Conservation (phyloP, 2,113 vertebrate species). For the Phrynocephalus versicolor region DNA sequence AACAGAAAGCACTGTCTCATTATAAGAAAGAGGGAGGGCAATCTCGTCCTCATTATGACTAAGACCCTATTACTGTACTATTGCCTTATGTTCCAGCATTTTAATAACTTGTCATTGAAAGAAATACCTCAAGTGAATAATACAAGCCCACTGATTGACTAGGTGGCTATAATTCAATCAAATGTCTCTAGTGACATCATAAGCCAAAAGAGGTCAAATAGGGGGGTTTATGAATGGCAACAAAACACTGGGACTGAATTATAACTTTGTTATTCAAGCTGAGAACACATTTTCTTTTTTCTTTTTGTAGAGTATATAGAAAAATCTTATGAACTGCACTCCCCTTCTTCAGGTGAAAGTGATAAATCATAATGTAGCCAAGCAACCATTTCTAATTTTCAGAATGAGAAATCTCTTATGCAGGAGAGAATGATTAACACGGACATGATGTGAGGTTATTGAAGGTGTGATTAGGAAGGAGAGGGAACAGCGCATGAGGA, state of each 20-base stretch:
- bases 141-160: constrained; percentile 55
- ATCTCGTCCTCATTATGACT: constrained; percentile 62
- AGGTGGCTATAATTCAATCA: constrained; percentile 60
- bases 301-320: constrained; percentile 62
- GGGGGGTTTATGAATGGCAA: constrained; percentile 64
- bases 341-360: constrained; percentile 60
- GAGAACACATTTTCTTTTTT: constrained; percentile 63
- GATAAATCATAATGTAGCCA: constrained; percentile 66
- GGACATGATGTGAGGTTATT: constrained; percentile 49
- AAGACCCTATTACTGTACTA: constrained; percentile 60
- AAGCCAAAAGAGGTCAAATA: constrained; percentile 50
- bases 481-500: constrained; percentile 49
- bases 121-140: constrained; percentile 57
- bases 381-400: constrained; percentile 66
- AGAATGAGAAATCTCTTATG: constrained; percentile 59
- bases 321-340: constrained; percentile 43
- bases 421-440: constrained; percentile 62
- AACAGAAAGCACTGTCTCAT: constrained; percentile 44
- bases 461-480: constrained; percentile 59
- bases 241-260: constrained; percentile 62
- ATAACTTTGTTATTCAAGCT: constrained; percentile 61
- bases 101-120: constrained; percentile 62
- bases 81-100: constrained; percentile 64
- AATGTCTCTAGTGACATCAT: constrained; percentile 9
- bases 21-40: constrained; percentile 43